Evolutionary conservation across 1,140 invertebrate genomes (phyloP), one percentile per base, ranked within the genome.

Genomic region (Lutraria rhynchaena): DNA sequence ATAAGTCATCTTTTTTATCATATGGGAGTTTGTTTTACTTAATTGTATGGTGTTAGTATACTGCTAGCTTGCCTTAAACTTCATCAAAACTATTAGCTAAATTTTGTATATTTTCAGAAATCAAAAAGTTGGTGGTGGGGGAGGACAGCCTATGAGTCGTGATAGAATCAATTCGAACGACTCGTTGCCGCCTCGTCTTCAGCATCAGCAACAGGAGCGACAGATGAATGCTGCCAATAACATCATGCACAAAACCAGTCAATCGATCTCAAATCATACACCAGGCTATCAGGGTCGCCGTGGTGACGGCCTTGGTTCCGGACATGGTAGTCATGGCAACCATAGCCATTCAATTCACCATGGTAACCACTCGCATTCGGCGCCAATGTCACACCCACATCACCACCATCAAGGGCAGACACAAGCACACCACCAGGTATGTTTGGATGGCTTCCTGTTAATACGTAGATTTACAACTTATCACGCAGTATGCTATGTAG

Each of bases 101-200:
- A 7, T 19, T 27, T 35, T 63, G 51, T 41, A 29, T 44, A 67
- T 41, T 44, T 58, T n/a, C 44, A 78, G 71, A 67, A 77, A 81
- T 63, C 74, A 83, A 77, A 82, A 83, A 58, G 29, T 46, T 3
- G 63, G 31, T 24, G 58, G 69, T 7, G 24, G 35, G 0, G 69
- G 73, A n/a, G 70, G 73, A 1, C 83, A 85, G 55, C 85, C 78
- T 60, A 57, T 81, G 69, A 82, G 85, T 57, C 76, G 76, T 78
- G 76, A 78, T 31, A 49, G 76, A 24, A 78, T 78, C 4, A 78
- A 69, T 46, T 69, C 76, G 22, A 78, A 78, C 46, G 76, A 78
- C 24, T 78, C 76, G 15, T 70, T 83, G 78, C 55, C 81, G 71
- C 37, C 81, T 51, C 69, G 71, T 74, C 74, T 71, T 49, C 78